These are phyloP conservation scores for Limnothrissa miodon DNA, from an alignment of 2,113 vertebrate genomes.

Conservation along the genomic window DNA sequence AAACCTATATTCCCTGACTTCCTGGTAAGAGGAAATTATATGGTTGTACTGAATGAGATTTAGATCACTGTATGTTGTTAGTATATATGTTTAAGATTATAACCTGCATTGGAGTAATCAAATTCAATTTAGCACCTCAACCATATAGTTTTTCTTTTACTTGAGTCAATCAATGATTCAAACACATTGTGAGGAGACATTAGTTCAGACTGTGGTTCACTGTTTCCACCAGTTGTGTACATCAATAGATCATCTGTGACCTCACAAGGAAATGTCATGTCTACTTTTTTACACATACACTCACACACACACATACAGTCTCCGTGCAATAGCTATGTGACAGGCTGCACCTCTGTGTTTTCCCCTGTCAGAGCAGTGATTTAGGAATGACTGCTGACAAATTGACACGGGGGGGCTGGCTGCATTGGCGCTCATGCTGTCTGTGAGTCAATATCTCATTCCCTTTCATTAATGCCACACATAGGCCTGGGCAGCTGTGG, in stretches of 20 bases:
- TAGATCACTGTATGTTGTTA: background rate
- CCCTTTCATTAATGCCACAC: background rate
- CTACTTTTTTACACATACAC: background rate
- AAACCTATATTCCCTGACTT: background rate
- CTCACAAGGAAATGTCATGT: background rate
- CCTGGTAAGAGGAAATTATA: background rate
- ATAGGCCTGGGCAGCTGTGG: background rate
- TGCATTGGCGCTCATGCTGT: background rate
- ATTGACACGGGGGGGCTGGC: background rate
- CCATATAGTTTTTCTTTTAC: background rate
- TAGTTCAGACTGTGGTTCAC: background rate
- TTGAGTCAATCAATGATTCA: background rate
- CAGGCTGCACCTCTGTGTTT: background rate
- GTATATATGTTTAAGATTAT: background rate
- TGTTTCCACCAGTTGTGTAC: background rate
- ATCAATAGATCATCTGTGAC: background rate
- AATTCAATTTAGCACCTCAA: background rate
- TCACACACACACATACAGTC: background rate
- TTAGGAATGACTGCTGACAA: background rate
- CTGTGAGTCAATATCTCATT: background rate
- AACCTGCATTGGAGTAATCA: background rate
- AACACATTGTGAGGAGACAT: background rate
- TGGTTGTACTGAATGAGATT: background rate
- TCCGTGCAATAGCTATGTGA: background rate
- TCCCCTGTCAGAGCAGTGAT: conserved; percentile 7